phyloP scores from a whole-genome alignment of 1,140 invertebrate species.

The Episyrphus balteatus region DNA sequence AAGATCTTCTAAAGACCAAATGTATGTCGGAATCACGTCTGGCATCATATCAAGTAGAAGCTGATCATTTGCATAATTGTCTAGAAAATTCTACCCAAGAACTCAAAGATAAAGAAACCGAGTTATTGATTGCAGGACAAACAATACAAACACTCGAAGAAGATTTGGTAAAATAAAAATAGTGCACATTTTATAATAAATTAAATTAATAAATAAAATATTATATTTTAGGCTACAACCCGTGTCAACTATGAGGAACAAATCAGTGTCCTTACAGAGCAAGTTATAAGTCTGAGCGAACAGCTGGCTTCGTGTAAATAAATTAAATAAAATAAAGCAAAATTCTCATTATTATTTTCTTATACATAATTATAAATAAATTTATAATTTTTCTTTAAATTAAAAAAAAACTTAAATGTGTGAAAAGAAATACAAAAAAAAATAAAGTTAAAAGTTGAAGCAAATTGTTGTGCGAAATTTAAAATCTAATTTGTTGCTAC shows the following conservation, averaged over 20 bases:
- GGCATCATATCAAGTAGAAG: constrained; percentile 22
- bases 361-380: too few species aligned
- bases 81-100: constrained; percentile 31
- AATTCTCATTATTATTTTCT: neutral
- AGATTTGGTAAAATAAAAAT: constrained; percentile 38
- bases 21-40: constrained; percentile 26
- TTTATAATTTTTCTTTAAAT: too few species aligned
- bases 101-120: constrained; percentile 36
- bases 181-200: neutral
- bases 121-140: constrained; percentile 39
- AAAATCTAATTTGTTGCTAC: too few species aligned
- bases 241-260: constrained; percentile 78
- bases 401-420: too few species aligned
- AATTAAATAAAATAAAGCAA: constrained; percentile 1
- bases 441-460: neutral
- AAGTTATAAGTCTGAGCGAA: constrained; percentile 84
- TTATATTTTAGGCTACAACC: constrained; percentile 45
- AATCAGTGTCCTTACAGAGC: constrained; percentile 81
- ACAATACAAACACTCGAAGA: constrained; percentile 41
- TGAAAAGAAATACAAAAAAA: neutral
- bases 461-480: too few species aligned
- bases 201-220: neutral
- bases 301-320: constrained; percentile 48
- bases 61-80: constrained; percentile 28
- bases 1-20: constrained; percentile 27